phyloP scores from a whole-genome alignment of 1,140 invertebrate species.

The Anadara kagoshimensis region DNA sequence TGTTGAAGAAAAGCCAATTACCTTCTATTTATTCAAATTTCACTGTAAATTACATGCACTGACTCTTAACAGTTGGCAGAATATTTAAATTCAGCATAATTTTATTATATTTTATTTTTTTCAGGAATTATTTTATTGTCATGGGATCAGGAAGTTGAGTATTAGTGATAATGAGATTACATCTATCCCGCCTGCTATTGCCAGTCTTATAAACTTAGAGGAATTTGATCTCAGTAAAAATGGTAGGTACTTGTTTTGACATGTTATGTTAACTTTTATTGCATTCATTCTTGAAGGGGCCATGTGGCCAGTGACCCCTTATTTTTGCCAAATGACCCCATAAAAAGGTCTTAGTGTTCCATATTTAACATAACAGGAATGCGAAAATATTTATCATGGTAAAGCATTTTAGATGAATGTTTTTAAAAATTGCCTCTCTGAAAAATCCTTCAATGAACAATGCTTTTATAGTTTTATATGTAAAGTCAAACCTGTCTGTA shows the following conservation, averaged over 20 bases:
- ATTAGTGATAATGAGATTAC: constrained; percentile 72
- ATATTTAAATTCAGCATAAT: not conserved
- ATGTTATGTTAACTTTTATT: not conserved
- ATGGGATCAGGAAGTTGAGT: constrained; percentile 76
- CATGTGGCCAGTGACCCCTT: not conserved
- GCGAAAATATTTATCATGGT: no score
- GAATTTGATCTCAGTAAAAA: constrained; percentile 73
- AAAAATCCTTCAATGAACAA: no score
- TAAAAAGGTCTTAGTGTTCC: not conserved
- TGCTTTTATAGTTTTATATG: no score
- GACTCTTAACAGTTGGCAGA: not conserved
- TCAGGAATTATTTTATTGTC: constrained; percentile 81
- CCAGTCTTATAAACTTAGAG: constrained; percentile 67
- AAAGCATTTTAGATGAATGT: no score
- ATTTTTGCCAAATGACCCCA: no score
- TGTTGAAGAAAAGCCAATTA: no score
- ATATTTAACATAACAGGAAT: not conserved
- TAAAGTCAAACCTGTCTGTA: no score
- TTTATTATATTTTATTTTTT: constrained; percentile 27
- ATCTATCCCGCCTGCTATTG: constrained; percentile 68
- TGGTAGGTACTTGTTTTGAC: constrained; percentile 50
- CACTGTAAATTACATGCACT: no score
- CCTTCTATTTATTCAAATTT: no score
- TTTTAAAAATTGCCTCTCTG: no score
- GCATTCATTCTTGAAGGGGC: not conserved